Percentiles rank a stretch among this genome's conserved stretches.
phyloP scores from a whole-genome alignment of 2,888 invertebrate genomes.

The Eupeodes luniger region DNA sequence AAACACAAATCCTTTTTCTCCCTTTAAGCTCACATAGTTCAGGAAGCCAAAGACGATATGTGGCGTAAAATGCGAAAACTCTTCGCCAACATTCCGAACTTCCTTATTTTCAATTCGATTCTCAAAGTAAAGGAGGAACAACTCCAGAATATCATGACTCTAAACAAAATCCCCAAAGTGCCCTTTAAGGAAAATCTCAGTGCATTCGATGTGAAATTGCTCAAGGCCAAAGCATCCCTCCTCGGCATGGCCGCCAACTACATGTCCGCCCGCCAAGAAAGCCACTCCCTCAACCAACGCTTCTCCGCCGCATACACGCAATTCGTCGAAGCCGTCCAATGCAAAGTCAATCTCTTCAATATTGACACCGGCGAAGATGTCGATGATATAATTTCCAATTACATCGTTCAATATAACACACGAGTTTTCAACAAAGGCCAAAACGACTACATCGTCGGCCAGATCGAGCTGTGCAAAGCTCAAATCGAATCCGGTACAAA shows the following conservation, averaged over 20 bases:
- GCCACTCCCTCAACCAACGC: constrained; percentile 78
- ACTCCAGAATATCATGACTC: constrained; percentile 80
- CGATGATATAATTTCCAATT: constrained; percentile 81
- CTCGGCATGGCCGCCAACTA: constrained; percentile 80
- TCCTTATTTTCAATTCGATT: constrained; percentile 80
- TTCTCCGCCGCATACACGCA: constrained; percentile 79
- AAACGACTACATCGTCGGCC: constrained; percentile 80
- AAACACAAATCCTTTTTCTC: background rate
- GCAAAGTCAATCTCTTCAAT: constrained; percentile 80
- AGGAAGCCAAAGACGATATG: constrained; percentile 79
- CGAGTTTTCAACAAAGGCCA: constrained; percentile 79
- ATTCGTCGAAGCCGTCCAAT: constrained; percentile 80
- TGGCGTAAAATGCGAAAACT: constrained; percentile 81
- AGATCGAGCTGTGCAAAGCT: constrained; percentile 80
- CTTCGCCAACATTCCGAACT: constrained; percentile 81
- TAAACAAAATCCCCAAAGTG: constrained; percentile 77
- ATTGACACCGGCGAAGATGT: constrained; percentile 78
- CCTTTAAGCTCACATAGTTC: constrained; percentile 76
- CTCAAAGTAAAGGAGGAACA: constrained; percentile 81
- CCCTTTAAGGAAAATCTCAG: constrained; percentile 77
- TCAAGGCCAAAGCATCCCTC: constrained; percentile 80
- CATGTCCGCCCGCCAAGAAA: constrained; percentile 79
- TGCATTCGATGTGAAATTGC: constrained; percentile 80
- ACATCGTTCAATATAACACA: constrained; percentile 81
- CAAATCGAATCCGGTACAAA: constrained; percentile 78